A percentile compares a stretch with the other conserved stretches of the same genome.
Evolutionary conservation across 2,113 vertebrate genomes (phyloP).

Genomic region (Grantiella picta): DNA sequence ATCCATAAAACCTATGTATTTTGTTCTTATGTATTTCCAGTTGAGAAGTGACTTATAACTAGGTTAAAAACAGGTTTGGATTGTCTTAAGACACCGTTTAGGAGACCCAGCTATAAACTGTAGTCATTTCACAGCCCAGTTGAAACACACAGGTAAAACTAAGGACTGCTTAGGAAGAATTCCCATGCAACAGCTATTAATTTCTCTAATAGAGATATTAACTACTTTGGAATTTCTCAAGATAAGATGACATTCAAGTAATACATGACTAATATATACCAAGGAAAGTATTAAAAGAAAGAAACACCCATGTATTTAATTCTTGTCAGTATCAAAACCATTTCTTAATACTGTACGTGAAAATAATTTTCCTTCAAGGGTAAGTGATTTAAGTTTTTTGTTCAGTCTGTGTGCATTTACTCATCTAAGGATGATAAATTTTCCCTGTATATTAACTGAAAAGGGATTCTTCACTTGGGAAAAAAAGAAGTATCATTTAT

Average conservation of each 20-base stretch:
- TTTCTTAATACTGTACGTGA: neutral
- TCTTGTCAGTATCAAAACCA: neutral
- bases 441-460: neutral
- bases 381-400: neutral
- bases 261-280: neutral
- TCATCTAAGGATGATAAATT: neutral
- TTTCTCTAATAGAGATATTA: constrained; percentile 41
- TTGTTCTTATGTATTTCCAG: neutral
- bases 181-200: neutral
- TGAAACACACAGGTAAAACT: neutral
- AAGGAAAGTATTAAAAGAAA: neutral
- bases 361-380: neutral
- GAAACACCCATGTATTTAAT: neutral
- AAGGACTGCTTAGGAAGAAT: neutral
- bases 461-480: neutral
- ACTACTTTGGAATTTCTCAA: constrained; percentile 9
- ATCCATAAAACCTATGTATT: neutral
- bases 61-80: neutral
- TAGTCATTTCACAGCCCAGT: neutral
- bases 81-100: neutral
- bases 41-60: neutral
- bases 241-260: neutral
- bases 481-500: neutral
- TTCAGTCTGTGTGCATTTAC: neutral
- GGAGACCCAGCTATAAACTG: neutral